Base-by-base conservation (phyloP, 2,113 vertebrate genomes). In the Meles meles region DNA sequence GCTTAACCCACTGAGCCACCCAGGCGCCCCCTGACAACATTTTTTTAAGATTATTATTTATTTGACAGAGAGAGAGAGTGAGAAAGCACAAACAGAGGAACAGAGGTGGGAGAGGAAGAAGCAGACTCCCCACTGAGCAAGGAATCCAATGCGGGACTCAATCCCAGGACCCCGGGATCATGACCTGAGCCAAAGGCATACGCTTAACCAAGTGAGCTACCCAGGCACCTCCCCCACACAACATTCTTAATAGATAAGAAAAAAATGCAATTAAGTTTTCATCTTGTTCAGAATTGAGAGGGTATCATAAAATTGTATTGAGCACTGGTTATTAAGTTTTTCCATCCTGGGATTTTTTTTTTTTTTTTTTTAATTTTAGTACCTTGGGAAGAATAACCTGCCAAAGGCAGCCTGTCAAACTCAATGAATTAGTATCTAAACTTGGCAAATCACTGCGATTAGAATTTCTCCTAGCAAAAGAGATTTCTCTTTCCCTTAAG, bases 191-290 rank as follows among this genome's bases (percentile, higher is more conserved):
- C 27, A 4, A 57, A 57, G 55, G 55, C 55, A 57, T 18, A 57
- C 6, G 55, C 55, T 57, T 57, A 57, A 20, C 34, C 17, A 20
- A 69, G 34, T 69, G 34, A 69, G 67, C 67, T 34, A 20, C 34
- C 67, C 67, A n/a, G 63, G 63, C 17, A 57, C 55, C 55, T 7
- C 6, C 55, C 55, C 49, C 49, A 52, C 49, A 52, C 71, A 42
- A 72, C 1, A n/a, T 31, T 81, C 59, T 95, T 92, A 92, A 81
- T 34, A 92, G 7, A 17, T 52, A 92, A 63, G 79, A 67, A 90
- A 61, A 80, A 80, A 91, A 92, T 61, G 29, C 11, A 44, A 88
- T 71, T 84, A 92, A 57, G 77, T 93, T 79, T 93, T 90, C 77
- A 84, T 52, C 49, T 89, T 72, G 59, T 61, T 89, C 67, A 57